phyloP scores from a whole-genome alignment of 1,140 invertebrate genomes.

The Globodera rostochiensis region DNA sequence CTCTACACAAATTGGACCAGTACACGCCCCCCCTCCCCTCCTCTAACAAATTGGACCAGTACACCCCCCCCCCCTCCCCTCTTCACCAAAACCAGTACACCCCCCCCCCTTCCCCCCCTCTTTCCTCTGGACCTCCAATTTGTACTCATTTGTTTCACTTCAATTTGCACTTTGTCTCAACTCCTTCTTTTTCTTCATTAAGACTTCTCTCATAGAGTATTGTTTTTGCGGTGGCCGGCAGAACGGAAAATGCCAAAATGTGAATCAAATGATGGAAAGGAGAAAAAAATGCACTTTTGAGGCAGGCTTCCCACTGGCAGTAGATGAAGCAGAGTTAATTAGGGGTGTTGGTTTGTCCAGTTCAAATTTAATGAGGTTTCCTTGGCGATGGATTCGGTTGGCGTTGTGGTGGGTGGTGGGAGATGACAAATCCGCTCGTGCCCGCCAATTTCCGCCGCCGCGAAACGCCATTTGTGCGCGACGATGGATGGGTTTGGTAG shows the following conservation, averaged over 20 bases:
- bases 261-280: background rate
- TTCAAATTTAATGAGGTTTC: slow-evolving; percentile 4
- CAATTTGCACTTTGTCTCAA: too few species aligned
- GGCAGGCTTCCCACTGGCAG: too few species aligned
- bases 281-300: background rate
- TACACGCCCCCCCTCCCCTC: background rate
- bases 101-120: too few species aligned
- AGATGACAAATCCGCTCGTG: background rate
- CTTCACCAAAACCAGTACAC: too few species aligned
- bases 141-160: too few species aligned
- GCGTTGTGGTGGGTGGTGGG: background rate
- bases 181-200: slow-evolving; percentile 6
- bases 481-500: background rate
- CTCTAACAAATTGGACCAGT: too few species aligned
- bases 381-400: background rate
- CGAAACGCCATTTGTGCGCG: background rate
- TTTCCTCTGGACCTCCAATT: background rate
- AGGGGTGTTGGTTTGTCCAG: background rate
- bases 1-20: background rate
- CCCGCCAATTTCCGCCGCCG: background rate
- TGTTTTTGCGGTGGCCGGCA: background rate
- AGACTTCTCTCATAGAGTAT: background rate
- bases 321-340: background rate
- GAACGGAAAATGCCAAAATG: background rate
- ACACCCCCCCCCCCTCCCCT: background rate